Conservation (phyloP, 2,113 vertebrate species). For the Morone chrysops region DNA sequence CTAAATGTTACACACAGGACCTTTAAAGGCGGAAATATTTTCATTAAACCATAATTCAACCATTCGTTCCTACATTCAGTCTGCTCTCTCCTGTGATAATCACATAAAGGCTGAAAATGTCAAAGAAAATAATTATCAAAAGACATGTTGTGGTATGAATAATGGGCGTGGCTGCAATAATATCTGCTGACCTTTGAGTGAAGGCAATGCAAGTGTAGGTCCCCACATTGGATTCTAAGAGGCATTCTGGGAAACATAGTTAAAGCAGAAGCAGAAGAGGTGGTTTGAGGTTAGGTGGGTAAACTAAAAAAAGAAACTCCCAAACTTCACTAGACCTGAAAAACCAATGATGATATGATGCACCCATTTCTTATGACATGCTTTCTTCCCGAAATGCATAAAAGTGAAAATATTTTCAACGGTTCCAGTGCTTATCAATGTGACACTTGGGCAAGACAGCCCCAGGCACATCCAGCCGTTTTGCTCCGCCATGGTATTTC, state of each 20-base stretch:
- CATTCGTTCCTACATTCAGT: background rate
- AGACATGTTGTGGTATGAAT: background rate
- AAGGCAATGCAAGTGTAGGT: background rate
- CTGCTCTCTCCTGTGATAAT: background rate
- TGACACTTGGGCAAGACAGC: slow-evolving; percentile 39
- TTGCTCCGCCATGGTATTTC: slow-evolving; percentile 30
- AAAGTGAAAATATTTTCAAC: slow-evolving; percentile 31
- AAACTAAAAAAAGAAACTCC: slow-evolving; percentile 37
- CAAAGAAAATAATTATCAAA: background rate
- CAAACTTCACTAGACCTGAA: slow-evolving; percentile 48
- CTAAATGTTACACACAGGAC: no score
- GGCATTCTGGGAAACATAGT: slow-evolving; percentile 33
- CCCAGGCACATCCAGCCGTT: slow-evolving; percentile 10
- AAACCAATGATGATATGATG: slow-evolving; percentile 16
- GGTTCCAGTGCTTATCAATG: slow-evolving; percentile 40
- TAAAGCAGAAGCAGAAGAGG: slow-evolving; percentile 11
- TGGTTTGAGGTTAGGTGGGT: slow-evolving; percentile 39
- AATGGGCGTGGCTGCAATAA: background rate
- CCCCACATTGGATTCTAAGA: slow-evolving; percentile 15
- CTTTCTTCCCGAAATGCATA: slow-evolving; percentile 8
- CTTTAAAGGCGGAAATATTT: no score
- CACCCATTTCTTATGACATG: slow-evolving; percentile 26
- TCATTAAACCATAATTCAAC: no score
- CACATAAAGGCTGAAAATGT: background rate
- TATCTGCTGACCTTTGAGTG: slow-evolving; percentile 13